A percentile compares a stretch with the other conserved stretches of the same genome.
Evolutionary conservation across 2,888 invertebrate genomes (phyloP).

Genomic region (Dermolepida albohirtum): DNA sequence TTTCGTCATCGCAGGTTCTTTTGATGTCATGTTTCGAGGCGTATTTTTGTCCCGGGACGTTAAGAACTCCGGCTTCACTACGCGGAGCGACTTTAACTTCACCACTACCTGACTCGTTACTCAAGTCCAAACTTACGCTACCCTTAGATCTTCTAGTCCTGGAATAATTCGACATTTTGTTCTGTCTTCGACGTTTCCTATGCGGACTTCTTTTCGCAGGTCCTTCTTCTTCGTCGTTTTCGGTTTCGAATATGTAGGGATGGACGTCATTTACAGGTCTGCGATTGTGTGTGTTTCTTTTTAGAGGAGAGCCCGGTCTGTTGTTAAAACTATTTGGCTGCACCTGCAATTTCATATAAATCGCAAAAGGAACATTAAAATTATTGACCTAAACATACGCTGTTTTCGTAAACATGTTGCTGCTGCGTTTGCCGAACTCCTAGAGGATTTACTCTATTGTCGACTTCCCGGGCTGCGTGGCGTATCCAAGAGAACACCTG

Average conservation of each 20-base stretch:
- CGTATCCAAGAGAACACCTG: constrained; percentile 60
- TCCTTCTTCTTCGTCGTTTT: neutral
- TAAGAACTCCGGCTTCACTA: constrained; percentile 43
- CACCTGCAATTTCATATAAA: constrained; percentile 5
- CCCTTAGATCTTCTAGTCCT: constrained; percentile 37
- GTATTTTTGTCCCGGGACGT: constrained; percentile 48
- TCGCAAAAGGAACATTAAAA: neutral
- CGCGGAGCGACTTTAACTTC: constrained; percentile 46
- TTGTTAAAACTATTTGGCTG: neutral
- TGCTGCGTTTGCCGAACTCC: neutral
- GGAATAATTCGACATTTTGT: neutral
- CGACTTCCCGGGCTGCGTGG: constrained; percentile 48
- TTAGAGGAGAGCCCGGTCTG: constrained; percentile 11
- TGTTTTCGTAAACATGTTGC: too few relatives aligned
- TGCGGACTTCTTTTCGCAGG: neutral
- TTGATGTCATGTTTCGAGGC: constrained; percentile 36
- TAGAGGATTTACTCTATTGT: constrained; percentile 3
- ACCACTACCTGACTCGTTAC: constrained; percentile 41
- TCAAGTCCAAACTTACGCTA: constrained; percentile 38
- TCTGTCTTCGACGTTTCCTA: constrained; percentile 26
- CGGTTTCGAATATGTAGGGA: constrained; percentile 48
- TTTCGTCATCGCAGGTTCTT: constrained; percentile 30
- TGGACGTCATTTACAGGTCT: constrained; percentile 49
- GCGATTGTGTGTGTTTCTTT: constrained; percentile 33
- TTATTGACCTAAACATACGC: too few relatives aligned